A percentile compares a stretch with the other conserved stretches of the same genome.
phyloP scores from a whole-genome alignment of 2,113 vertebrate species.

The Pica pica region DNA sequence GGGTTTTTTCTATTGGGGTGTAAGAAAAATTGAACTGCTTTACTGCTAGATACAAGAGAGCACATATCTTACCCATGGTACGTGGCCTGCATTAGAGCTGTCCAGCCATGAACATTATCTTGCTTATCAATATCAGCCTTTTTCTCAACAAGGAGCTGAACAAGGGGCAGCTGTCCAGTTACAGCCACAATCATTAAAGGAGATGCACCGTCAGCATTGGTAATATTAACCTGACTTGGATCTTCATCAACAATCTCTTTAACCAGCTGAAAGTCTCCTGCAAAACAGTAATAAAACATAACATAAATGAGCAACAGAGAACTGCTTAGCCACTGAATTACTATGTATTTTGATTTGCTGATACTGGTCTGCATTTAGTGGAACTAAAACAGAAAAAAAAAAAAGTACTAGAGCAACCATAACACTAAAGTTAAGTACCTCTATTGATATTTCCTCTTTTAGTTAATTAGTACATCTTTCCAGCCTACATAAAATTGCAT shows the following conservation, averaged over 20 bases:
- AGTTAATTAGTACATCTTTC: background rate
- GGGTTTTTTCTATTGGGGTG: background rate
- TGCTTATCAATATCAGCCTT: constrained; percentile 88
- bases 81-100: constrained; percentile 96
- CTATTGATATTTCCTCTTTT: background rate
- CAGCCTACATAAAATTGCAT: background rate
- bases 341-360: background rate
- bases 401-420: background rate
- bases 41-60: background rate
- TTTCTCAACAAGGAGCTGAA: constrained; percentile 91
- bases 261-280: constrained; percentile 90
- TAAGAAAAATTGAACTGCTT: background rate
- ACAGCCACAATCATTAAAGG: constrained; percentile 95
- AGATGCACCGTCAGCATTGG: constrained; percentile 89
- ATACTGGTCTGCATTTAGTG: background rate
- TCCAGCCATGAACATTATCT: constrained; percentile 92
- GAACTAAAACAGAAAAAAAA: background rate
- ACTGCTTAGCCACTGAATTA: background rate
- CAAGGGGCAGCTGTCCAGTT: constrained; percentile 87
- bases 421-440: background rate
- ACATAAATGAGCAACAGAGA: background rate
- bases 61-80: constrained; percentile 86
- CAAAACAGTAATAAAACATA: background rate
- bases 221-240: constrained; percentile 84
- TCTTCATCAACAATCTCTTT: constrained; percentile 94